Conservation (phyloP, 92 coral and sea anemone species). For the Muricea muricata region DNA sequence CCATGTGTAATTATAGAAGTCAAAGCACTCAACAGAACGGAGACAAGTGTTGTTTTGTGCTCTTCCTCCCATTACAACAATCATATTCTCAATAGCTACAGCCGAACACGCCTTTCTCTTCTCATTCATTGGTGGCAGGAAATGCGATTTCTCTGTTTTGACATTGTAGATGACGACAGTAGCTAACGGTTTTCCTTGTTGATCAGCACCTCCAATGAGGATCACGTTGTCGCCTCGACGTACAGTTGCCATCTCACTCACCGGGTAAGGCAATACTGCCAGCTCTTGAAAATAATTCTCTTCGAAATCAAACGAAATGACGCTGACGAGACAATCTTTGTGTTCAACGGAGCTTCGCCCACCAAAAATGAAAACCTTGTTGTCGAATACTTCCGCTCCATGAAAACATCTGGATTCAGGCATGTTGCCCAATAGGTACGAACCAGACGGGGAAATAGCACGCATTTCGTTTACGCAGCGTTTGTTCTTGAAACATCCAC, state of each 20-base stretch:
- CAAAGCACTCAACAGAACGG: slow-evolving; percentile 1
- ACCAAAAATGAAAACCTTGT: slow-evolving; percentile 8
- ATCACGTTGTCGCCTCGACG: slow-evolving; percentile 20
- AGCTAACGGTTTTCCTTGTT: neutral
- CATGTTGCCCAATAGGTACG: neutral
- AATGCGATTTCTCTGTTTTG: neutral
- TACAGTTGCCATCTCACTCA: slow-evolving; percentile 35
- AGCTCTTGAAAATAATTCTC: neutral
- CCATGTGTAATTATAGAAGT: slow-evolving; percentile 7
- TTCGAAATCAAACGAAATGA: neutral
- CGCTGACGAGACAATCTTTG: neutral
- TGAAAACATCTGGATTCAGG: neutral
- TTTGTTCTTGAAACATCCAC: neutral
- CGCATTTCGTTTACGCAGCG: neutral
- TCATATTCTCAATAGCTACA: neutral
- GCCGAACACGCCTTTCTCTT: slow-evolving; percentile 17
- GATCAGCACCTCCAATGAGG: slow-evolving; percentile 24
- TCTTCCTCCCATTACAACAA: slow-evolving; percentile 24
- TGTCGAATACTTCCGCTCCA: neutral
- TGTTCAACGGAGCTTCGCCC: slow-evolving; percentile 12
- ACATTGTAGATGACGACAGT: slow-evolving; percentile 22
- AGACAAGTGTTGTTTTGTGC: neutral
- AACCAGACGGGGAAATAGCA: neutral
- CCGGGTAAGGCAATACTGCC: slow-evolving; percentile 6
- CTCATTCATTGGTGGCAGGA: slow-evolving; percentile 9